These are phyloP conservation scores for Ganaspis sp. DNA, from an alignment of 1,140 invertebrate species.

Conservation along the genomic window DNA sequence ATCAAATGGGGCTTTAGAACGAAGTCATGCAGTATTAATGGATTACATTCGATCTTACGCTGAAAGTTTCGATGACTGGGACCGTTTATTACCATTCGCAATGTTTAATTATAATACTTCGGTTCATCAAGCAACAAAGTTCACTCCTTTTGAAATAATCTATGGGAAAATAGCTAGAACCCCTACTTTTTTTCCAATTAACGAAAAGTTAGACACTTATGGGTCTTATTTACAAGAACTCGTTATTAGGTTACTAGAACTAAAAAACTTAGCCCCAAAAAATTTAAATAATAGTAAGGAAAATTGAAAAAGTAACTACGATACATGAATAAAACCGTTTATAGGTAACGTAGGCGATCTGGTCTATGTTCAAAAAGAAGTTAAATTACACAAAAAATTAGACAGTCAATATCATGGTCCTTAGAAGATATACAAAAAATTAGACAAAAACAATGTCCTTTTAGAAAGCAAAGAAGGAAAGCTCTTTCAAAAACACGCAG, in stretches of 20 bases:
- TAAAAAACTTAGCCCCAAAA: background rate
- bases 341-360: background rate
- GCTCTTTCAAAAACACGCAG: background rate
- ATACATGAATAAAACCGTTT: background rate
- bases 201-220: background rate
- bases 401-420: background rate
- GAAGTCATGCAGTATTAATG: conserved; percentile 3
- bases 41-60: background rate
- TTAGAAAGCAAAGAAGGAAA: background rate
- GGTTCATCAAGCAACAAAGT: background rate
- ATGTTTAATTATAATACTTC: background rate
- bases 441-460: background rate
- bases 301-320: background rate
- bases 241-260: background rate
- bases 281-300: background rate
- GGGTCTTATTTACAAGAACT: background rate
- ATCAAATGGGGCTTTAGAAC: background rate
- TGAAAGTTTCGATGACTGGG: conserved; percentile 21
- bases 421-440: background rate
- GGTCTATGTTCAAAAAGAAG: background rate
- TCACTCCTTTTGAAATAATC: conserved; percentile 14
- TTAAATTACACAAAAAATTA: background rate
- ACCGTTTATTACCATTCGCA: conserved; percentile 11
- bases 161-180: background rate
- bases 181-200: background rate